Evolutionary conservation across 2,113 vertebrate species (phyloP).

Genomic region (Limnothrissa miodon): DNA sequence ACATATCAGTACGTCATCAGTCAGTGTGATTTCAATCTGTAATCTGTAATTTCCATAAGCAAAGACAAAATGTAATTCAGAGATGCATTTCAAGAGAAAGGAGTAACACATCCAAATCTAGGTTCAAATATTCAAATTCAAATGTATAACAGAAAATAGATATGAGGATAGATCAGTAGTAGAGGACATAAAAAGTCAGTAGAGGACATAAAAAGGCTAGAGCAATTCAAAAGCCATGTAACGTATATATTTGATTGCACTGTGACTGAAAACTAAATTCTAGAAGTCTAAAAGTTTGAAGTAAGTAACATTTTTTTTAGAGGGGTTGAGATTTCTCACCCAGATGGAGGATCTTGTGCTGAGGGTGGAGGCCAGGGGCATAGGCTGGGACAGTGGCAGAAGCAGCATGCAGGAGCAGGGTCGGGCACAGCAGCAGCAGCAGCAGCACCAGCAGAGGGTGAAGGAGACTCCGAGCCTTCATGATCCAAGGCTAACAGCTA

Average conservation of each 20-base stretch:
- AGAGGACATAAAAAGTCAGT: too few species aligned
- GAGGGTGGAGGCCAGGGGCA: constrained; percentile 48
- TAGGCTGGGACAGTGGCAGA: constrained; percentile 55
- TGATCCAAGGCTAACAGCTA: constrained; percentile 53
- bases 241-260: too few species aligned
- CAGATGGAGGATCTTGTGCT: constrained; percentile 66
- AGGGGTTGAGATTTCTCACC: constrained; percentile 54
- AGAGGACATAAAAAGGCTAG: too few species aligned
- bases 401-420: constrained; percentile 44
- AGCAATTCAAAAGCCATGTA: too few species aligned
- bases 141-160: neutral
- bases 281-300: neutral
- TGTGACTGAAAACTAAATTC: neutral
- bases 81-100: neutral
- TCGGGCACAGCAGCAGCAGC: constrained; percentile 58
- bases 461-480: constrained; percentile 55
- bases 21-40: too few species aligned
- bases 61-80: too few species aligned
- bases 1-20: too few species aligned
- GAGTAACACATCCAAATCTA: neutral
- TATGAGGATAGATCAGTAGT: too few species aligned
- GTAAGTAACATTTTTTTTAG: too few species aligned
- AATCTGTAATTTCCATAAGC: too few species aligned
- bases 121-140: too few species aligned
- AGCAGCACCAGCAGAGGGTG: constrained; percentile 50